Conservation (phyloP, 1,140 invertebrate genomes). For the Danaus plexippus region DNA sequence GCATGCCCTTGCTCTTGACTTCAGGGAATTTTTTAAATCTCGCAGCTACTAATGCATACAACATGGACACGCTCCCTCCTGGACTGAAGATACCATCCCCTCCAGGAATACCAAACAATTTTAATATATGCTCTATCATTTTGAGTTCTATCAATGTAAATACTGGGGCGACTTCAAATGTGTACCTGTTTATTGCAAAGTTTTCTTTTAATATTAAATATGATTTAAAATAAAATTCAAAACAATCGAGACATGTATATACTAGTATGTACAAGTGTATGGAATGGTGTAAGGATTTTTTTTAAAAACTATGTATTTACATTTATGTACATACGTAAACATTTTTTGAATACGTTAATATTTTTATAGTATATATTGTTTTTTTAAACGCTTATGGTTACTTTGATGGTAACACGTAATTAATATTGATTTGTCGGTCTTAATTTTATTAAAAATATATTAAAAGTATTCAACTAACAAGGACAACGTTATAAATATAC, state of each 20-base stretch:
- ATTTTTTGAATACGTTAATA: too few relatives aligned
- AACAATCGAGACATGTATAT: not conserved
- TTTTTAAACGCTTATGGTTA: too few relatives aligned
- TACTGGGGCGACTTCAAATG: constrained; percentile 84
- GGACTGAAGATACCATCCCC: constrained; percentile 83
- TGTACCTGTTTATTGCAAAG: constrained; percentile 73
- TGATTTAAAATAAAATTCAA: not conserved
- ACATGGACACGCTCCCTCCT: constrained; percentile 91
- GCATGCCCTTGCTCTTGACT: constrained; percentile 80
- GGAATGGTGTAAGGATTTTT: too few relatives aligned
- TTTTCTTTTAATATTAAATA: not conserved
- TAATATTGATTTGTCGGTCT: too few relatives aligned
- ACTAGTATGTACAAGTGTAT: not conserved
- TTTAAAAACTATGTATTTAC: too few relatives aligned
- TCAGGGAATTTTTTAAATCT: constrained; percentile 82
- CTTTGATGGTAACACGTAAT: too few relatives aligned
- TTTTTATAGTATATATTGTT: too few relatives aligned
- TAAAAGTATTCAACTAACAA: too few relatives aligned
- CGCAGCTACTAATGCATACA: constrained; percentile 85
- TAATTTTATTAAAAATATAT: too few relatives aligned
- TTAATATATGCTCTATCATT: constrained; percentile 75
- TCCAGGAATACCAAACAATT: constrained; percentile 77
- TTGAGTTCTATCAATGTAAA: constrained; percentile 81
- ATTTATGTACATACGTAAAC: too few relatives aligned
- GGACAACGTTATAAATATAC: too few relatives aligned